Conservation (phyloP, 2,888 invertebrate species). For the Mythimna vitellina region DNA sequence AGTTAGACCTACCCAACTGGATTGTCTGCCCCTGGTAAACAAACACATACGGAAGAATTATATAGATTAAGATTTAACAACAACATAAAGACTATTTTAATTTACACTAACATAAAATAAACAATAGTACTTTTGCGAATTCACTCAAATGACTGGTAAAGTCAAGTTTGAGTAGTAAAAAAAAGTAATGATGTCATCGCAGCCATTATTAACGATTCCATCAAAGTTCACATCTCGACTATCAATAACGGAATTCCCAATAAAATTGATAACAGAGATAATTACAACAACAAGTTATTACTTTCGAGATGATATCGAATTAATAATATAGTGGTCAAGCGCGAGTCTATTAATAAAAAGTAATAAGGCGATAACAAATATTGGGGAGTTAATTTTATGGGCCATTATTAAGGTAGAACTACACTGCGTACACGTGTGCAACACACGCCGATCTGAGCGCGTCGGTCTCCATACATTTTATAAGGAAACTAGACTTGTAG, state of each 20-base stretch:
- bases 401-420: constrained; percentile 19
- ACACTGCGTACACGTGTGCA: no score
- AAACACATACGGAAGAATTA: no score
- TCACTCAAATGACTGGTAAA: not conserved
- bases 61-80: no score
- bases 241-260: constrained; percentile 45
- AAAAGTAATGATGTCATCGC: constrained; percentile 24
- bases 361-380: constrained; percentile 11
- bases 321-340: constrained; percentile 24
- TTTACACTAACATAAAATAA: no score
- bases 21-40: no score
- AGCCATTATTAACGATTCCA: constrained; percentile 1
- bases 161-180: not conserved
- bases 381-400: constrained; percentile 12
- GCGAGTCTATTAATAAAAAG: no score
- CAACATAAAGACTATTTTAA: no score
- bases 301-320: constrained; percentile 39
- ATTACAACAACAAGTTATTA: constrained; percentile 9
- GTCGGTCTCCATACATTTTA: no score
- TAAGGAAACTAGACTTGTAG: no score
- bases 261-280: constrained; percentile 46
- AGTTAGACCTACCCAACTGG: no score
- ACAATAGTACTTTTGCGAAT: not conserved
- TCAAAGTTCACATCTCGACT: constrained; percentile 25
- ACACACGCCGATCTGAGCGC: no score